phyloP scores from a whole-genome alignment of 37 sponge, comb jelly and placozoan species.

The Chondrosia reniformis region DNA sequence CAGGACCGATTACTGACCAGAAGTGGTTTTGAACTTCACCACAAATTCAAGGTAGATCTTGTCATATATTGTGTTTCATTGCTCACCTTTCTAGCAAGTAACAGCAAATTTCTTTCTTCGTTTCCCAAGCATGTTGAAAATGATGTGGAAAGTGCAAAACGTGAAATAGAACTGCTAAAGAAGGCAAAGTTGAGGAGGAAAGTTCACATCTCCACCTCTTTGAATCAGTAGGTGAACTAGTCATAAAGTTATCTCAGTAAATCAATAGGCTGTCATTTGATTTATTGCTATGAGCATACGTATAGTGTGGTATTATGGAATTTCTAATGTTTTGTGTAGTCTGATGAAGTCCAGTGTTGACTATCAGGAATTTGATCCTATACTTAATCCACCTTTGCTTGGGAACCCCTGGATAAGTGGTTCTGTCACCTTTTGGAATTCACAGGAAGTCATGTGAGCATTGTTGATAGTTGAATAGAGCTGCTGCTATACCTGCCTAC shows the following conservation, averaged over 20 bases:
- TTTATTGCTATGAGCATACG: too few species aligned
- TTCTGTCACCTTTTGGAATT: constrained; percentile 42
- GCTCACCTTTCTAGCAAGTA: neutral
- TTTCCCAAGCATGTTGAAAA: too few species aligned
- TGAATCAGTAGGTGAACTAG: constrained; percentile 28
- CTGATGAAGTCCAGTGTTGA: constrained; percentile 13
- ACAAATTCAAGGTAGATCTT: neutral
- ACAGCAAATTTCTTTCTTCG: too few species aligned
- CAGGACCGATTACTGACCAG: neutral
- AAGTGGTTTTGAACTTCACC: constrained; percentile 4
- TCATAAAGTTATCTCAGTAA: too few species aligned
- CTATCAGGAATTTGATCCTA: constrained; percentile 64
- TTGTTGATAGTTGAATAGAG: too few species aligned
- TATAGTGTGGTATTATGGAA: neutral
- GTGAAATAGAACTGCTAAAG: neutral
- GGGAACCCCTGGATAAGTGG: constrained; percentile 69
- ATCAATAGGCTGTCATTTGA: neutral
- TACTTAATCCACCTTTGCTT: constrained; percentile 28
- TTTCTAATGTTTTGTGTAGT: constrained; percentile 10
- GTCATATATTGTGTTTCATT: neutral
- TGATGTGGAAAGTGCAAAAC: too few species aligned
- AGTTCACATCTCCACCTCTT: constrained; percentile 39
- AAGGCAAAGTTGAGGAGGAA: neutral
- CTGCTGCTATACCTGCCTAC: neutral
- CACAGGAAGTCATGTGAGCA: constrained; percentile 59